Base-by-base conservation (phyloP, 2,888 invertebrate genomes). In the Ectobius pallidus region DNA sequence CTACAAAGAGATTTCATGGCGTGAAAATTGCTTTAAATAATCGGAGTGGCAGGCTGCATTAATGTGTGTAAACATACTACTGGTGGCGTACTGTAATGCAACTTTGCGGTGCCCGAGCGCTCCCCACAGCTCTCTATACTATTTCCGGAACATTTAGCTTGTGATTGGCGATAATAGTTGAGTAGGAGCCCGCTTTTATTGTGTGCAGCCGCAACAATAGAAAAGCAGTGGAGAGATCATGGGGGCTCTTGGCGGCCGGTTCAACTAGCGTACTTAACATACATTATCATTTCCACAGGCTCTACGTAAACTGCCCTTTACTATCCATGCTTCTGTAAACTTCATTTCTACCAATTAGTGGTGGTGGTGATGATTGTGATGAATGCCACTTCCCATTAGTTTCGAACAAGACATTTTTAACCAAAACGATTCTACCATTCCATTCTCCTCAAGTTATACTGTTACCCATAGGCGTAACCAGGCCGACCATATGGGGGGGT, bases 21-120 rank as follows among this genome's bases (percentile, higher is more conserved):
- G 65, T 65, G 65, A 65, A 65, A 65, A 65, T 65, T 65, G 65
- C 65, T 65, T 65, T 65, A 65, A 65, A 65, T 65, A 65, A 65
- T 65, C 65, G 30, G 27, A 65, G 25, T 65, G 65, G 44, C 46
- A 44, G n/a, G n/a, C n/a, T n/a, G n/a, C 65, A 65, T 61, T 61
- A 61, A 61, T 25, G 61, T 32, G 61, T 61, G 32, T 32, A 32
- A 61, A 61, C 30, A 61, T 61, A 61, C 30, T 4, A 55, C 39
- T 46, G 46, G 22, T 6, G 11, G 65, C 44, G 44, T 27, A 16
- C 30, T n/a, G n/a, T n/a, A 4, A 20, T 25, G 32, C 7, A 30
- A 18, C 61, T 61, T 32, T 18, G 16, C 16, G n/a, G n/a, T n/a
- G n/a, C n/a, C n/a, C n/a, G n/a, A n/a, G n/a, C 61, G n/a, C 30